phyloP scores from a whole-genome alignment of 2,797 vertebrate genomes.

The Sebastiscus albofasciatus region DNA sequence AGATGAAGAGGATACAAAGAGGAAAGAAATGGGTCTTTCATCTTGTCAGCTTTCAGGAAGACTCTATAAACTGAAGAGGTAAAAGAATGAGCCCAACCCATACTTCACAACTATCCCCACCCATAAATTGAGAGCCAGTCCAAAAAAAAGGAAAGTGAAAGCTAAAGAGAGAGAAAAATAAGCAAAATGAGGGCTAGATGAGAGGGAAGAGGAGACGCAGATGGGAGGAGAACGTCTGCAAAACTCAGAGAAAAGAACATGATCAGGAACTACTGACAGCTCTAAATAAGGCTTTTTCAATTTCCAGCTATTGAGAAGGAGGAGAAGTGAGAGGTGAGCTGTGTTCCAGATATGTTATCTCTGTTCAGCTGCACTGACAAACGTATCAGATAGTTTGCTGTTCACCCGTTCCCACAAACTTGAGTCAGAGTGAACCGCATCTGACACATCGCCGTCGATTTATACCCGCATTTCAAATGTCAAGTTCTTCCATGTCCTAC shows the following conservation, averaged over 20 bases:
- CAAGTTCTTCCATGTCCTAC: neutral
- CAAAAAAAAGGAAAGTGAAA: neutral
- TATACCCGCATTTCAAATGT: neutral
- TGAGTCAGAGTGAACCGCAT: neutral
- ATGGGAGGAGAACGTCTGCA: slow-evolving; percentile 20
- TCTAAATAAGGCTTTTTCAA: slow-evolving; percentile 48
- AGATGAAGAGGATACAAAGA: slow-evolving; percentile 41
- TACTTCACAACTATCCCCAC: slow-evolving; percentile 26
- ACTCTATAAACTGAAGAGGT: slow-evolving; percentile 49
- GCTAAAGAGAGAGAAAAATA: neutral
- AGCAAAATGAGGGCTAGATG: slow-evolving; percentile 1
- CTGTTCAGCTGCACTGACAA: slow-evolving; percentile 24
- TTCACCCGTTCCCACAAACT: neutral
- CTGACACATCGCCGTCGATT: slow-evolving; percentile 13
- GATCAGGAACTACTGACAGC: slow-evolving; percentile 26
- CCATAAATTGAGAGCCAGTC: slow-evolving; percentile 11
- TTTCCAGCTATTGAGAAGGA: slow-evolving; percentile 26
- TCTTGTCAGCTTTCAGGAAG: slow-evolving; percentile 66
- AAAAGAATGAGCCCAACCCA: slow-evolving; percentile 35
- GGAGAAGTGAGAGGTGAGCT: slow-evolving; percentile 19
- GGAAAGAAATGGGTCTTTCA: slow-evolving; percentile 56
- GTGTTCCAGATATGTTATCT: slow-evolving; percentile 37
- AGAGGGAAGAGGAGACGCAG: neutral
- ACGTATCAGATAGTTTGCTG: neutral
- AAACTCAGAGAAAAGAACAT: neutral